These are phyloP conservation scores for Choristoneura rosaceana DNA, from an alignment of 2,888 invertebrate species.

Conservation along the genomic window DNA sequence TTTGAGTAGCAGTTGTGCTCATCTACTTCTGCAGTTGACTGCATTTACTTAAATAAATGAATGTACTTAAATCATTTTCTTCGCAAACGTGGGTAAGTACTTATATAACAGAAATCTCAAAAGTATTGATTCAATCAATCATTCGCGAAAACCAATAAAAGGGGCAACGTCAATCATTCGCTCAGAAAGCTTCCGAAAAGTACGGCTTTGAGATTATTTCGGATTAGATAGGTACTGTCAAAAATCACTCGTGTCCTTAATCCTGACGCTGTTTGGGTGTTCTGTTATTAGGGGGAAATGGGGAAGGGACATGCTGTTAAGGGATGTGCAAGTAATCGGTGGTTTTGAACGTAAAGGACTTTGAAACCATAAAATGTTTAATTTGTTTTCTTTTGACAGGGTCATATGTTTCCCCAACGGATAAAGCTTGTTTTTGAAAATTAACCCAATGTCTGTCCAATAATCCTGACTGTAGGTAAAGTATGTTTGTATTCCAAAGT, in stretches of 20 bases:
- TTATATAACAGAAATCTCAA: background rate
- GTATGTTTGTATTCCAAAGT: too few species aligned
- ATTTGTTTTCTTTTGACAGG: too few species aligned
- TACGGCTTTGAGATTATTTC: background rate
- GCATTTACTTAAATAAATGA: background rate
- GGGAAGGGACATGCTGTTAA: too few species aligned
- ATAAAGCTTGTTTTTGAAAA: too few species aligned
- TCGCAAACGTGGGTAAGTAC: background rate
- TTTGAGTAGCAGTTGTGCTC: too few species aligned
- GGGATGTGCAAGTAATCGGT: too few species aligned
- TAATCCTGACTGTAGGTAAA: too few species aligned
- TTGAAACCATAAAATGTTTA: too few species aligned
- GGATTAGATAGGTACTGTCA: background rate
- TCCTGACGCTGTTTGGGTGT: background rate
- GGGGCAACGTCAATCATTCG: background rate
- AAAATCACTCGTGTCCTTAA: background rate
- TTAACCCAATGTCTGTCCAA: too few species aligned
- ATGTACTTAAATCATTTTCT: background rate
- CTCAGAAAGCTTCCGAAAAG: background rate
- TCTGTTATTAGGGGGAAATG: background rate
- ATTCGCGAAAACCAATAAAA: background rate
- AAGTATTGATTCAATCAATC: slow-evolving; percentile 6
- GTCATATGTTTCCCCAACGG: too few species aligned
- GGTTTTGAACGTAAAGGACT: too few species aligned
- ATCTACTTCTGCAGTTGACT: too few species aligned